Evolutionary conservation across 2,113 vertebrate species (phyloP).

Genomic region (Calidris pugnax): DNA sequence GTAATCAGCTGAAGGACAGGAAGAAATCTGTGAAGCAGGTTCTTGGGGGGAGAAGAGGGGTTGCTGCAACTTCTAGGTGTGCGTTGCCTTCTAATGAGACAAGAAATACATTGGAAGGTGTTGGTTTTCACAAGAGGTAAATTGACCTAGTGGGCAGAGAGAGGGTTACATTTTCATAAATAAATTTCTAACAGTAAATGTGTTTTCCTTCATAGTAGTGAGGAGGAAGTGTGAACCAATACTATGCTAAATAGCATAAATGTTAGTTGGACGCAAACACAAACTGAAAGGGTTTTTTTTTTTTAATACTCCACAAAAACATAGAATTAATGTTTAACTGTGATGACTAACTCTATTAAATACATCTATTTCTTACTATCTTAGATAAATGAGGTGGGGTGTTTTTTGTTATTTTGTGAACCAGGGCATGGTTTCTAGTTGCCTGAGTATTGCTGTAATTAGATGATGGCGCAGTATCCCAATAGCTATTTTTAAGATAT

Average conservation of each 20-base stretch:
- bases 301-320: not conserved
- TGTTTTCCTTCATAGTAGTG: not conserved
- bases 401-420: not conserved
- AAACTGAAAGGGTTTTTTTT: not conserved
- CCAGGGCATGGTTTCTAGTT: not conserved
- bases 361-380: not conserved
- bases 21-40: not conserved
- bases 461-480: not conserved
- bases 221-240: not conserved
- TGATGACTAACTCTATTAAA: conserved; percentile 20
- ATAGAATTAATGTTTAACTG: not conserved
- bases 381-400: not conserved
- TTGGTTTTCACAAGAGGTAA: not conserved
- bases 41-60: not conserved
- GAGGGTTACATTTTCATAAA: not conserved
- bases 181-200: not conserved
- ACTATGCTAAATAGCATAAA: not conserved
- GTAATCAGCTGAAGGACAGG: not conserved
- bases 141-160: not conserved
- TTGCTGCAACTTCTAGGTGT: not conserved
- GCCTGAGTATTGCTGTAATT: not conserved
- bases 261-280: not conserved
- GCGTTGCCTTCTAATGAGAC: not conserved
- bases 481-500: not conserved
- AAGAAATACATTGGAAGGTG: not conserved